Evolutionary conservation across 2,888 invertebrate genomes (phyloP).

Genomic region (Neria commutata): DNA sequence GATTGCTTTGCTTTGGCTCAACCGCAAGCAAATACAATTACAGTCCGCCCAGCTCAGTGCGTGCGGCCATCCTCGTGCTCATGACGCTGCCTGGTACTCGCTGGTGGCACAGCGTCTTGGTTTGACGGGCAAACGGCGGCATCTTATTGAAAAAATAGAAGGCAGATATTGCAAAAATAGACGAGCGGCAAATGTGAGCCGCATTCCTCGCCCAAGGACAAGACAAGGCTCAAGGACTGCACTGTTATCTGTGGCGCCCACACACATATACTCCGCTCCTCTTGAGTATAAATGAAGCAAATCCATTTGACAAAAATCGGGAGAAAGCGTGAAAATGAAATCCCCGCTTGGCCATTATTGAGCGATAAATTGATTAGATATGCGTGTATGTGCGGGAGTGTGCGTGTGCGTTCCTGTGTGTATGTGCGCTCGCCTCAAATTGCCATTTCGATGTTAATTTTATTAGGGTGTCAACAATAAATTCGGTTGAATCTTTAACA

Average conservation of each 20-base stretch:
- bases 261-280: background rate
- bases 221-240: background rate
- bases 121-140: background rate
- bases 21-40: conserved; percentile 51
- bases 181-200: too few species aligned
- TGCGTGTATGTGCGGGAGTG: conserved; percentile 26
- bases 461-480: conserved; percentile 56
- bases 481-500: conserved; percentile 58
- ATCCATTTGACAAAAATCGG: conserved; percentile 4
- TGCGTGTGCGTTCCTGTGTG: conserved; percentile 1
- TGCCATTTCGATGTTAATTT: conserved; percentile 58
- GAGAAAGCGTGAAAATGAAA: conserved; percentile 25
- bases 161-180: background rate
- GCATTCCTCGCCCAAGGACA: background rate
- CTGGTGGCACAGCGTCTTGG: background rate
- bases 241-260: background rate
- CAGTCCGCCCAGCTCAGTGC: too few species aligned
- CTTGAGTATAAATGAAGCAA: background rate
- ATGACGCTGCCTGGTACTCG: background rate
- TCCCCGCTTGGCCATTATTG: conserved; percentile 46
- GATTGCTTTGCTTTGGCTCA: conserved; percentile 51
- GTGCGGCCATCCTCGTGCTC: conserved; percentile 20
- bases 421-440: conserved; percentile 44
- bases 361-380: conserved; percentile 57
- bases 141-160: background rate